Evolutionary conservation across 2,113 vertebrate species (phyloP).

Genomic region (Orycteropus afer): DNA sequence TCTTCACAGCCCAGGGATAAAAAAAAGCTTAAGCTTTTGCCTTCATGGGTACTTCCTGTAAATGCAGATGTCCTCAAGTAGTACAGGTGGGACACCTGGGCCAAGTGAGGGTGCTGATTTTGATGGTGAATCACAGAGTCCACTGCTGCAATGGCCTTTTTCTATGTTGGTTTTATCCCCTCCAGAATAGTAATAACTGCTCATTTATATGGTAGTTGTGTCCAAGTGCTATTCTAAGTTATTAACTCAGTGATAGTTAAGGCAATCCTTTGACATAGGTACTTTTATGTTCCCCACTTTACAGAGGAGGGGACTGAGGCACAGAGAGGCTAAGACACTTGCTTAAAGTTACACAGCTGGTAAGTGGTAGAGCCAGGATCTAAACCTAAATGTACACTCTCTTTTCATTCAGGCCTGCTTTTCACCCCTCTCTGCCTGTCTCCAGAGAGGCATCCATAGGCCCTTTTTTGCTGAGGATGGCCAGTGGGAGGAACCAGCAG

Average conservation of each 20-base stretch:
- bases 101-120: background rate
- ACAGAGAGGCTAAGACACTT: background rate
- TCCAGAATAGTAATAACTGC: background rate
- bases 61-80: background rate
- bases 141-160: background rate
- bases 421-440: background rate
- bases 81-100: background rate
- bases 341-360: background rate
- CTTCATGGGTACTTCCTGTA: background rate
- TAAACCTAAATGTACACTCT: background rate
- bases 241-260: background rate
- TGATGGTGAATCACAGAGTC: background rate
- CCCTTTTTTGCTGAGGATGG: background rate
- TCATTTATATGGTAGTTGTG: accelerated
- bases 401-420: background rate
- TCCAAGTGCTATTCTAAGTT: background rate
- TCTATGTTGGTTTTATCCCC: background rate
- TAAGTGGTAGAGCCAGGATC: accelerated
- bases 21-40: background rate
- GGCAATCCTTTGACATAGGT: background rate
- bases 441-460: accelerated
- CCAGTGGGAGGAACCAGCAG: background rate
- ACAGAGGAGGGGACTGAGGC: background rate
- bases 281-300: background rate
- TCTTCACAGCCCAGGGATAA: background rate